phyloP scores from a whole-genome alignment of 2,888 invertebrate genomes.

The Pocota personata region DNA sequence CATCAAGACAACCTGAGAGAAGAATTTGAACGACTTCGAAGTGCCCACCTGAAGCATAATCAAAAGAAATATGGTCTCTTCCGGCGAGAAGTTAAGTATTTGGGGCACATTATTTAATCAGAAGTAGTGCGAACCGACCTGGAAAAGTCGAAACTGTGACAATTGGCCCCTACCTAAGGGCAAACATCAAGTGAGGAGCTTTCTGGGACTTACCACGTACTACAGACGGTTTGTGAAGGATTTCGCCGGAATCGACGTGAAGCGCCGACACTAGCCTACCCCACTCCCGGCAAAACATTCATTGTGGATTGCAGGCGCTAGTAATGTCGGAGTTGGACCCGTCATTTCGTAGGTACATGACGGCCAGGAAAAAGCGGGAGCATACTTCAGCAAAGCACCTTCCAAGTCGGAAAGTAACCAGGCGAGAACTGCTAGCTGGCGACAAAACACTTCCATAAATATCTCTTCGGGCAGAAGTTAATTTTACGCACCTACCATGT shows the following conservation, averaged over 20 bases:
- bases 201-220: neutral
- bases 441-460: constrained; percentile 1
- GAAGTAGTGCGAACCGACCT: no score
- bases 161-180: neutral
- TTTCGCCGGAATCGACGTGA: neutral
- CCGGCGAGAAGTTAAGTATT: no score
- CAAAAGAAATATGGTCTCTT: no score
- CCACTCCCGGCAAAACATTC: neutral
- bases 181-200: constrained; percentile 2
- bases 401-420: neutral
- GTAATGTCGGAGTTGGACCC: neutral
- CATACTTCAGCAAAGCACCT: no score
- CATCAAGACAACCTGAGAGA: neutral
- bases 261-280: neutral
- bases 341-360: neutral
- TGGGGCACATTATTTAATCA: no score
- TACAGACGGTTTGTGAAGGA: no score
- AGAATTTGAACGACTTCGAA: no score
- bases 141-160: no score
- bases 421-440: neutral
- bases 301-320: neutral
- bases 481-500: neutral
- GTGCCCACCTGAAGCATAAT: no score
- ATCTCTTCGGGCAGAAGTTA: neutral
- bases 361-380: neutral